Conservation (phyloP, 2,888 invertebrate genomes). For the Heliconius aoede region DNA sequence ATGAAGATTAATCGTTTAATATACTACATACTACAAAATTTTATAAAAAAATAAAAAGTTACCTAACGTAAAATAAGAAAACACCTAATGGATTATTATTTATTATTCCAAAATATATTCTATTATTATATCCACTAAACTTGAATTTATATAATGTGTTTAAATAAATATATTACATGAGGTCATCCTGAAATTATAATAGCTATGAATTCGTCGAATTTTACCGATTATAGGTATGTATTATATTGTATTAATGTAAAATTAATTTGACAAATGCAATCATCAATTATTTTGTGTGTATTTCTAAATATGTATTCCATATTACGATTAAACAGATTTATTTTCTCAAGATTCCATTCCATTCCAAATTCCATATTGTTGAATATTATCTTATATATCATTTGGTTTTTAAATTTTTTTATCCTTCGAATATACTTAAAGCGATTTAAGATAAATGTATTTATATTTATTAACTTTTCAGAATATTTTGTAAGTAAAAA, state of each 20-base stretch:
- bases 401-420: too few species aligned
- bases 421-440: not conserved
- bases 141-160: not conserved
- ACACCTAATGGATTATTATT: not conserved
- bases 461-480: too few species aligned
- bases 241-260: not conserved
- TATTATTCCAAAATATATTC: not conserved
- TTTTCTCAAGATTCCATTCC: too few species aligned
- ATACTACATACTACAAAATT: too few species aligned
- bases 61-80: not conserved
- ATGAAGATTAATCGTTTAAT: constrained; percentile 5
- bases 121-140: not conserved
- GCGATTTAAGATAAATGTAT: not conserved
- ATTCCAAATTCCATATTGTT: too few species aligned
- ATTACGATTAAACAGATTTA: too few species aligned
- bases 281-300: not conserved
- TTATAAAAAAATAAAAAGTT: not conserved
- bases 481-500: too few species aligned
- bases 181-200: not conserved
- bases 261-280: not conserved
- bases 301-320: not conserved
- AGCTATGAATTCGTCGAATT: not conserved
- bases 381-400: not conserved
- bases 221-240: not conserved
- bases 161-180: not conserved